Evolutionary conservation across 2,797 vertebrate genomes (phyloP).

Genomic region (Chrosomus eos): DNA sequence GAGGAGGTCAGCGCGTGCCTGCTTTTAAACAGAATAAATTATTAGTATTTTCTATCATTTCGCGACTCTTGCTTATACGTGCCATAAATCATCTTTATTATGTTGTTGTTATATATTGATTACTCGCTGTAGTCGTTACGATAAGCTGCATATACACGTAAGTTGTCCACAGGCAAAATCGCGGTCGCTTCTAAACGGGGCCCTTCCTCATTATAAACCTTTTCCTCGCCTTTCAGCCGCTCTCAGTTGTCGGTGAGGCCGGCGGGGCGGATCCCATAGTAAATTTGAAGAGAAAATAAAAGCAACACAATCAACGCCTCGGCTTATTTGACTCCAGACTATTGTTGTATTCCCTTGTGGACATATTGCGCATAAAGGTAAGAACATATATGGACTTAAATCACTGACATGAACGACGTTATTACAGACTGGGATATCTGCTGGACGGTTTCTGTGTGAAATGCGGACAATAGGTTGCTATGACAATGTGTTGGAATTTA

Average conservation of each 20-base stretch:
- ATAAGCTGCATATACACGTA: neutral
- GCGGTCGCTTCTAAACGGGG: constrained; percentile 61
- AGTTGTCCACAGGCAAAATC: constrained; percentile 61
- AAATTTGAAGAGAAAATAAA: constrained; percentile 69
- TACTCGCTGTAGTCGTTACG: neutral
- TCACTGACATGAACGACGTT: neutral
- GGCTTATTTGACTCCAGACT: constrained; percentile 63
- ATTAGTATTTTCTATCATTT: neutral
- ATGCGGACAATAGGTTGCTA: constrained; percentile 10
- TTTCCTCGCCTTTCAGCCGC: constrained; percentile 69
- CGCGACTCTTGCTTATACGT: neutral
- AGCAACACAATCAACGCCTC: constrained; percentile 73
- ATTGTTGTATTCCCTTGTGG: constrained; percentile 73
- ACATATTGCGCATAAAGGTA: constrained; percentile 75
- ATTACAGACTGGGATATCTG: neutral
- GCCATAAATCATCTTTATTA: accelerated
- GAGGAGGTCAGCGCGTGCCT: neutral
- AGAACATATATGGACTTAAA: constrained; percentile 54
- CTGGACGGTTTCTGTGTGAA: neutral
- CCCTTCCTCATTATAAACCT: constrained; percentile 78
- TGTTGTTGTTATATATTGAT: neutral
- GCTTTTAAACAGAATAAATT: neutral
- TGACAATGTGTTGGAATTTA: constrained; percentile 10
- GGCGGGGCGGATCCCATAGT: constrained; percentile 82
- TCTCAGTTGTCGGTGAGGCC: constrained; percentile 87